Evolutionary conservation across 2,888 invertebrate species (phyloP), one percentile per base, ranked within the genome.

Genomic region (Plutella xylostella): DNA sequence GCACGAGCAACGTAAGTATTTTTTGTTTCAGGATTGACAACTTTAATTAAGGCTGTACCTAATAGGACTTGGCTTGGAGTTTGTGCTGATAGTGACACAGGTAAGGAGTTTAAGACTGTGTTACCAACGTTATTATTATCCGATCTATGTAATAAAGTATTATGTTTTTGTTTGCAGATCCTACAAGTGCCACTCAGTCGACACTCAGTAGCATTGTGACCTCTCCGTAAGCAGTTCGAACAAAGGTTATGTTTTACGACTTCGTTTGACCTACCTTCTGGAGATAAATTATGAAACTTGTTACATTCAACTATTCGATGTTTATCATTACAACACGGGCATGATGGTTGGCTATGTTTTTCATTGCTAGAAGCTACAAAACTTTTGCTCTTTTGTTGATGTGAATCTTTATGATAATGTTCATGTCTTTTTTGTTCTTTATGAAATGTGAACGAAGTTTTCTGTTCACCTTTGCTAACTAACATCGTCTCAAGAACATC

Each of bases 1-100:
- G 45, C 47, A 4, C 48, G 34, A 14, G 49, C 42, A 7, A 17
- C 34, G 28, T 34, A 40, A 12, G 18, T 12, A 34, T 50, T 9
- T 9, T 48, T 43, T 12, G 44, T 52, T 5, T 9, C 9, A n/a
- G 53, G 53, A 43, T 54, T 56, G 14, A 19, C 12, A 3, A 51
- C 47, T 30, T 49, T 33, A 37, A 51, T 48, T 22, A 51, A 11
- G 1, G 49, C 51, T 7, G 49, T 51, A 5, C 49, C 51, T 5
- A 54, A 21, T 4, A 49, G 22, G 17, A 46, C 42, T 19, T 50
- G 28, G n/a, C n/a, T n/a, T n/a, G n/a, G n/a, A n/a, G n/a, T n/a
- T n/a, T n/a, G n/a, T n/a, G n/a, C 2, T 28, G 28, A 28, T 9
- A 28, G 9, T 28, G 28, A 28, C n/a, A 12, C 28, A 28, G 9